Evolutionary conservation across 2,797 vertebrate genomes (phyloP).

Genomic region (Pipistrellus pygmaeus): DNA sequence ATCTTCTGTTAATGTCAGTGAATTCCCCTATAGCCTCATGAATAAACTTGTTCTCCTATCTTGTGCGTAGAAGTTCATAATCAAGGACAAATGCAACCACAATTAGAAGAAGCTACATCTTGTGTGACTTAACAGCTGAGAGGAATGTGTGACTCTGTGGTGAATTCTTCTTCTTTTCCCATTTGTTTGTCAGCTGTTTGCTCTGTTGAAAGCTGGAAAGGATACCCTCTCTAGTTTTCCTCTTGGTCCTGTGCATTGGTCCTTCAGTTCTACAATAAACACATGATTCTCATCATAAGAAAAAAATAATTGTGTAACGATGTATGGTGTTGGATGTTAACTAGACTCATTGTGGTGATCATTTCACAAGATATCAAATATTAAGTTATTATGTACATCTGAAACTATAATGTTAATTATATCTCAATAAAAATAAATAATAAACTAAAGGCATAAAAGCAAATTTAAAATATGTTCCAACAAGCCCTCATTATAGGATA

Average conservation of each 20-base stretch:
- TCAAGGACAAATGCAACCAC: slow-evolving; percentile 3
- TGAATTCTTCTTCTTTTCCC: background rate
- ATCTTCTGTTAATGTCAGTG: background rate
- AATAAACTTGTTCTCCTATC: background rate
- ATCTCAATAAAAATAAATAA: background rate
- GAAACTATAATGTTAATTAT: background rate
- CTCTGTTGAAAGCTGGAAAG: background rate
- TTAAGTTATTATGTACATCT: background rate
- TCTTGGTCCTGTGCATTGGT: background rate
- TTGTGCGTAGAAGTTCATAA: background rate
- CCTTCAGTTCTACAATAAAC: slow-evolving; percentile 34
- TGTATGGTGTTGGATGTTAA: background rate
- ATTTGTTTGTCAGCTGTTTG: background rate
- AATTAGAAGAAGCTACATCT: background rate
- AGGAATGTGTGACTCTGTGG: background rate
- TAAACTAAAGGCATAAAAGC: slow-evolving; percentile 18
- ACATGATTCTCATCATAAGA: background rate
- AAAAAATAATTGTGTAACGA: background rate
- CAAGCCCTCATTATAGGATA: background rate
- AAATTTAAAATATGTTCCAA: slow-evolving; percentile 27
- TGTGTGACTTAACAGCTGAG: background rate
- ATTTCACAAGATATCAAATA: background rate
- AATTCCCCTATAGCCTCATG: background rate
- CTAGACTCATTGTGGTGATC: background rate
- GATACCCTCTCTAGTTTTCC: background rate